Conservation (phyloP, 2,113 vertebrate genomes). For the Xiphophorus couchianus region DNA sequence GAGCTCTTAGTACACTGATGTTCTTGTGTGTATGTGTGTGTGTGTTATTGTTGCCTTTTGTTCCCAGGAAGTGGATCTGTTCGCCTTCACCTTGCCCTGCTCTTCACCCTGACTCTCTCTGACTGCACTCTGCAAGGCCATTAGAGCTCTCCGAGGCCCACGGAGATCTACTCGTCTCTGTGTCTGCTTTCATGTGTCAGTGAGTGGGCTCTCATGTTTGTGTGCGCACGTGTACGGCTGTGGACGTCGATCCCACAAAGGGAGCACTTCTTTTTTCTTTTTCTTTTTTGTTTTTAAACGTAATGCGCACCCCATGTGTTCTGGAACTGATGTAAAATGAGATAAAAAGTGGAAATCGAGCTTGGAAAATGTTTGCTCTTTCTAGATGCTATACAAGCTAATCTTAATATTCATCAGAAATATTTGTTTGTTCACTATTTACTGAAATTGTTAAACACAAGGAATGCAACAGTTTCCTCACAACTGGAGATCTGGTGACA, state of each 20-base stretch:
- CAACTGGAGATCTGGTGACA: not conserved
- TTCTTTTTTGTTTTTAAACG: not conserved
- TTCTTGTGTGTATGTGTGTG: conserved; percentile 2
- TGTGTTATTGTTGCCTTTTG: conserved; percentile 12
- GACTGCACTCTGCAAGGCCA: conserved; percentile 78
- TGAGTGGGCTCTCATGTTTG: conserved; percentile 52
- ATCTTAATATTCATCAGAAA: not conserved
- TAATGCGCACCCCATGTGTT: conserved; percentile 25
- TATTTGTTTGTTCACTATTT: not conserved
- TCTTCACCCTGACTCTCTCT: conserved; percentile 77
- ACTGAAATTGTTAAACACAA: not conserved
- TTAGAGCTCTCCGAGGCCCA: conserved; percentile 76
- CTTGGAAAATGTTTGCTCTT: not conserved
- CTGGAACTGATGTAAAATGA: conserved; percentile 19
- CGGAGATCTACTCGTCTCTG: conserved; percentile 65
- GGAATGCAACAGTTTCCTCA: not conserved
- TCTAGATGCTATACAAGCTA: too few relatives aligned
- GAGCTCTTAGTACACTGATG: conserved; percentile 37
- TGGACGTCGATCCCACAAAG: conserved; percentile 34
- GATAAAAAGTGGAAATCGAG: not conserved
- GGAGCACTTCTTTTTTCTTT: conserved; percentile 3
- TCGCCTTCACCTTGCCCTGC: conserved; percentile 80
- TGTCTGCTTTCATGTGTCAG: conserved; percentile 78
- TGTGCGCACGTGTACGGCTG: conserved; percentile 23
- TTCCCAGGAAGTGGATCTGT: conserved; percentile 57